Evolutionary conservation across 2,113 vertebrate species (phyloP).

Genomic region (Lethenteron camtschaticum): DNA sequence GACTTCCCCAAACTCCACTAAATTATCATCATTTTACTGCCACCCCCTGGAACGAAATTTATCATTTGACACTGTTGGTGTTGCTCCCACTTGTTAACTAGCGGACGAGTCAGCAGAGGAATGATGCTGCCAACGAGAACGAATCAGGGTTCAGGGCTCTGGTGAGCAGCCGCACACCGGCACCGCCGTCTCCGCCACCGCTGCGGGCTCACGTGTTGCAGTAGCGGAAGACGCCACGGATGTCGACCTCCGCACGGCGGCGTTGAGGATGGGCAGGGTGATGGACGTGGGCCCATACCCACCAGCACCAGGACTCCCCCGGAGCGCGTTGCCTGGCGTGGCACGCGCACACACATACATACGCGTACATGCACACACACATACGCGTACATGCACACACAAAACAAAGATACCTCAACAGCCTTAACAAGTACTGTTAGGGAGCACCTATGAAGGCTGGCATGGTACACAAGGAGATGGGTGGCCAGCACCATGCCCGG

Average conservation of each 20-base stretch:
- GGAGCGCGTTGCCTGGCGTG: conserved; percentile 41
- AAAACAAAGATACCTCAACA: too few relatives aligned
- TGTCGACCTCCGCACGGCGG: conserved; percentile 58
- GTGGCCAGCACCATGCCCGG: too few relatives aligned
- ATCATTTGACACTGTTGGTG: neutral
- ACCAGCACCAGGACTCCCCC: conserved; percentile 69
- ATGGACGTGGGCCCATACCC: conserved; percentile 47
- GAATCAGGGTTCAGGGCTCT: neutral
- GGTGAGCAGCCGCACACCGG: neutral
- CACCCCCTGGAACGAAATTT: neutral
- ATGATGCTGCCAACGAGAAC: neutral
- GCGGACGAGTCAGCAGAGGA: neutral
- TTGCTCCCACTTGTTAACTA: neutral
- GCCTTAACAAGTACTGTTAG: too few relatives aligned
- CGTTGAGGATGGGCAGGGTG: conserved; percentile 42
- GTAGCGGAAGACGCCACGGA: conserved; percentile 77
- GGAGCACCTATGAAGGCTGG: too few relatives aligned
- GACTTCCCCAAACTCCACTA: neutral
- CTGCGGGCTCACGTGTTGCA: conserved; percentile 61
- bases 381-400: too few relatives aligned
- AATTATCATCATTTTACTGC: neutral
- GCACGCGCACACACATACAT: conserved; percentile 3
- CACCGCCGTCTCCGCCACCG: neutral
- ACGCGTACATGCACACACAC: too few relatives aligned
- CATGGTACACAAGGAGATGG: too few relatives aligned